Conservation (phyloP, 30 jellyfish, hydroid and myxozoan genomes). For the Sanderia malayensis region DNA sequence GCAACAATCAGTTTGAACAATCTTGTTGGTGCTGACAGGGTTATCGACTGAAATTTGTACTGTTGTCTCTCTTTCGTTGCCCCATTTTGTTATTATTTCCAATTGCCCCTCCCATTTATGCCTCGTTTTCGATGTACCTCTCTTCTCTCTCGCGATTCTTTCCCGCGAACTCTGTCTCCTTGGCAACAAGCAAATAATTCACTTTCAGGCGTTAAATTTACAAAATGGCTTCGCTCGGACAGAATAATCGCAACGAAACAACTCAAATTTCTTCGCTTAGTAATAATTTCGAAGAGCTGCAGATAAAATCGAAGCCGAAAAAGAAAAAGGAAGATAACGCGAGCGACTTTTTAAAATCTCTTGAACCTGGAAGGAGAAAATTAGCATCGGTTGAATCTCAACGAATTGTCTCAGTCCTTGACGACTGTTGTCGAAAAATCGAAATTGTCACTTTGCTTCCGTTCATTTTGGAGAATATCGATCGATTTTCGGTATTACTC, state of each 20-base stretch:
- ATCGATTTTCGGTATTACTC: conserved; percentile 61
- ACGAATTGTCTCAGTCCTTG: conserved; percentile 68
- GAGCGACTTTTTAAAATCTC: conserved; percentile 38
- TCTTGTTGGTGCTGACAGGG: too few species aligned
- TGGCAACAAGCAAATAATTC: neutral
- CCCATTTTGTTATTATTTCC: neutral
- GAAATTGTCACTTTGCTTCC: conserved; percentile 90
- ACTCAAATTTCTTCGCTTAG: conserved; percentile 16
- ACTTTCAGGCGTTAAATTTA: neutral
- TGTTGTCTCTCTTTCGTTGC: too few species aligned
- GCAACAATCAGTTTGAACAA: too few species aligned
- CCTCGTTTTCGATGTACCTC: neutral
- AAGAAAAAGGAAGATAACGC: conserved; percentile 43
- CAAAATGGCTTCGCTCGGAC: conserved; percentile 51
- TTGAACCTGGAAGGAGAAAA: conserved; percentile 78
- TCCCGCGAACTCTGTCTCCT: neutral
- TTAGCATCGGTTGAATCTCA: conserved; percentile 83
- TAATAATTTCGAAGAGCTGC: conserved; percentile 60
- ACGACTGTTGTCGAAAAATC: conserved; percentile 65
- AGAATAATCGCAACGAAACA: conserved; percentile 18
- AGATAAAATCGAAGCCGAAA: conserved; percentile 39
- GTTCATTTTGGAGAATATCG: conserved; percentile 66
- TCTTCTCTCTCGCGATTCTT: neutral
- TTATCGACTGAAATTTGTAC: too few species aligned
- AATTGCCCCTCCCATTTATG: neutral